Percentiles rank a stretch among this genome's conserved stretches.
phyloP scores from a whole-genome alignment of 2,888 invertebrate genomes.

The Drosophila quinaria region DNA sequence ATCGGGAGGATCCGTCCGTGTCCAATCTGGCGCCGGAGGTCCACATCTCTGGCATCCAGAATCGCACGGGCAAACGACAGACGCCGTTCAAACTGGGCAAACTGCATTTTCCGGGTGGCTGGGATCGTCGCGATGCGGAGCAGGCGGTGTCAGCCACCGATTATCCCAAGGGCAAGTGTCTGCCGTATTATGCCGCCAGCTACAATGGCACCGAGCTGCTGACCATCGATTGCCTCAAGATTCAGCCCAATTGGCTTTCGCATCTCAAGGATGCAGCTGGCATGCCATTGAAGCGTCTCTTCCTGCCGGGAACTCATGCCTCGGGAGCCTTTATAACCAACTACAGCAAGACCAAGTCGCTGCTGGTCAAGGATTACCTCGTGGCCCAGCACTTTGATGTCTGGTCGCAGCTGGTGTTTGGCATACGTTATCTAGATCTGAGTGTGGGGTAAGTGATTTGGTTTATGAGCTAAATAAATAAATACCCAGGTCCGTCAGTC shows the following conservation, averaged over 20 bases:
- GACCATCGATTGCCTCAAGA: constrained; percentile 90
- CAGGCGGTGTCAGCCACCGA: constrained; percentile 37
- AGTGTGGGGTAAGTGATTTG: constrained; percentile 89
- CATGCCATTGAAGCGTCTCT: constrained; percentile 82
- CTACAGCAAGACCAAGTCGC: constrained; percentile 71
- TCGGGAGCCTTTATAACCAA: constrained; percentile 87
- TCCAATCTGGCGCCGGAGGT: constrained; percentile 74
- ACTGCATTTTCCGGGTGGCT: constrained; percentile 88
- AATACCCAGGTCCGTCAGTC: no score
- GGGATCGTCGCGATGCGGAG: constrained; percentile 86
- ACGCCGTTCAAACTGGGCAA: constrained; percentile 86
- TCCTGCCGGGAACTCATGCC: constrained; percentile 87
- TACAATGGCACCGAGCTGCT: constrained; percentile 88
- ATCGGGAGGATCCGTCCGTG: constrained; percentile 83
- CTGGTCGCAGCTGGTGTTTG: constrained; percentile 94
- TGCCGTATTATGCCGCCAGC: constrained; percentile 91
- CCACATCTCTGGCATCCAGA: constrained; percentile 80
- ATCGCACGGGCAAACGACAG: constrained; percentile 86
- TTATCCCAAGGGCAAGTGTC: constrained; percentile 87
- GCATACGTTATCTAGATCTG: constrained; percentile 93
- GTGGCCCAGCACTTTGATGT: constrained; percentile 90
- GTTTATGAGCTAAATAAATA: no score
- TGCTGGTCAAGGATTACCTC: constrained; percentile 85
- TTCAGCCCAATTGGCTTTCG: constrained; percentile 95
- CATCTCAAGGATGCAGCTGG: constrained; percentile 85